phyloP scores from a whole-genome alignment of 1,140 invertebrate genomes.

The Drosophila subpulchrella region DNA sequence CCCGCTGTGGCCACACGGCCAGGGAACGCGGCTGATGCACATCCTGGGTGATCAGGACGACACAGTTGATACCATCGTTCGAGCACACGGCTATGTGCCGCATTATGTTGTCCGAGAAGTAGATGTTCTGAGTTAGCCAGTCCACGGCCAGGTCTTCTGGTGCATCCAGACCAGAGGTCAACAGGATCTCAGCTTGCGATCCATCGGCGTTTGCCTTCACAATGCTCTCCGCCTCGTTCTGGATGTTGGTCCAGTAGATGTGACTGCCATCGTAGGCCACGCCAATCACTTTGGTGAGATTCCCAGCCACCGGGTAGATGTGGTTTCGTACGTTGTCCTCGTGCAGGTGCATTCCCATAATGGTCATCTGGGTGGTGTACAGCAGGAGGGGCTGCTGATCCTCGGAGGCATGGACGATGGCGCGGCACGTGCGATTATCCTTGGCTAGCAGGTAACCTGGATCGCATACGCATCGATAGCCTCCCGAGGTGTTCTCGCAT shows the following conservation, averaged over 20 bases:
- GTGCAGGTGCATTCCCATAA: conserved; percentile 85
- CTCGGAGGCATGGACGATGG: conserved; percentile 83
- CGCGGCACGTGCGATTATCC: conserved; percentile 90
- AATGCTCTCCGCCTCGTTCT: conserved; percentile 88
- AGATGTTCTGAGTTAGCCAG: conserved; percentile 91
- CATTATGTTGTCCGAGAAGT: conserved; percentile 91
- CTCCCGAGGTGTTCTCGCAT: conserved; percentile 92
- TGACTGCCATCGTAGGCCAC: conserved; percentile 88
- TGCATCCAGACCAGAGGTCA: conserved; percentile 88
- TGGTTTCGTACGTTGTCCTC: conserved; percentile 70
- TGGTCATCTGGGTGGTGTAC: conserved; percentile 86
- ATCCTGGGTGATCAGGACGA: conserved; percentile 86
- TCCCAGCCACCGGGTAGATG: conserved; percentile 84
- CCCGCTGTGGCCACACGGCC: conserved; percentile 87
- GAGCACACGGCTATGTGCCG: conserved; percentile 91
- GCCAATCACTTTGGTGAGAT: conserved; percentile 88
- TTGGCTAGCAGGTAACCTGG: conserved; percentile 88
- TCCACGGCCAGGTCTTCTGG: conserved; percentile 92
- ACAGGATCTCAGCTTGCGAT: conserved; percentile 86
- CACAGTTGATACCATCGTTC: conserved; percentile 87
- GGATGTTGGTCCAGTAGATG: conserved; percentile 91
- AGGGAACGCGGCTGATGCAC: conserved; percentile 88
- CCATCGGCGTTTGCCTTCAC: conserved; percentile 87
- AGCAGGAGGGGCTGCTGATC: conserved; percentile 86
- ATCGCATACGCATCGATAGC: conserved; percentile 92